Evolutionary conservation across 2,113 vertebrate genomes (phyloP).

Genomic region (Ancistrus triradiatus): DNA sequence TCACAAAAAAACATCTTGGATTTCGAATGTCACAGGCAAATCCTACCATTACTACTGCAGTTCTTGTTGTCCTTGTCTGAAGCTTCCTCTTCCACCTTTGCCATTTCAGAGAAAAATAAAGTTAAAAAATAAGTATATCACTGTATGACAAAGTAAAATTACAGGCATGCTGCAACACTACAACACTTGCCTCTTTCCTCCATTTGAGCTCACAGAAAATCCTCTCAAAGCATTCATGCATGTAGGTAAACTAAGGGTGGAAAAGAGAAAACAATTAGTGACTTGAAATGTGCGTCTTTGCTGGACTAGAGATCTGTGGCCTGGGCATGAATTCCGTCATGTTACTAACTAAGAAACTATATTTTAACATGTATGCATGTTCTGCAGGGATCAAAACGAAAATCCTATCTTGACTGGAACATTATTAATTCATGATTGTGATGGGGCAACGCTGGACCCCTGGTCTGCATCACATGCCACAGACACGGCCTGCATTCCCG

Average conservation of each 20-base stretch:
- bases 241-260: conserved; percentile 88
- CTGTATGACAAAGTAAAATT: conserved; percentile 46
- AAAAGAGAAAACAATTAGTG: background rate
- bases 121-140: conserved; percentile 1
- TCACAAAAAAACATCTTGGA: too few relatives aligned
- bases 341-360: too few relatives aligned
- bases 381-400: too few relatives aligned
- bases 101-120: conserved; percentile 7
- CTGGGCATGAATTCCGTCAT: too few relatives aligned
- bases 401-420: too few relatives aligned
- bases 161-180: conserved; percentile 55
- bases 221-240: conserved; percentile 97
- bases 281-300: background rate
- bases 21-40: background rate
- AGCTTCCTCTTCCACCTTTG: conserved; percentile 76
- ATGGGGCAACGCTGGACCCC: background rate
- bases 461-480: too few relatives aligned
- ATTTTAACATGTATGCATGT: background rate
- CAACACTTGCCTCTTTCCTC: conserved; percentile 97
- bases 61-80: conserved; percentile 83
- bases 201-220: conserved; percentile 98
- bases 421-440: too few relatives aligned
- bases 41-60: conserved; percentile 74
- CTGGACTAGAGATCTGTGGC: too few relatives aligned
- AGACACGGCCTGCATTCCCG: too few relatives aligned